Conservation (phyloP, 1,140 invertebrate species). For the Musca vetustissima region DNA sequence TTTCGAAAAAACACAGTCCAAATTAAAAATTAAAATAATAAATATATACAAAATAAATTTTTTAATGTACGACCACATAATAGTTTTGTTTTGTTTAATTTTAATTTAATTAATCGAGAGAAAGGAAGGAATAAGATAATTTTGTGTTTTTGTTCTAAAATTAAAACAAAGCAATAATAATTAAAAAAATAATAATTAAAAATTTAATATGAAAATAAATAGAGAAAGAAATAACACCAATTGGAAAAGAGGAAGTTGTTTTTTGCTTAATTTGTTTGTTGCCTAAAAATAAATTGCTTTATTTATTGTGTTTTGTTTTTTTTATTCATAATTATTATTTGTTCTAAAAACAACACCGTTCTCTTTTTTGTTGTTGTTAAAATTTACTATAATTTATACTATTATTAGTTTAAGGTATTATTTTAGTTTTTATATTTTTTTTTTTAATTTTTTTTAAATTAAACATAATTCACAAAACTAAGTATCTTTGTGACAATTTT, state of each 20-base stretch:
- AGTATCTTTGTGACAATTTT: constrained; percentile 5
- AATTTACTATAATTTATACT: constrained; percentile 19
- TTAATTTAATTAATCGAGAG: no score
- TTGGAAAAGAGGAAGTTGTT: neutral
- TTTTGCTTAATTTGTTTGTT: neutral
- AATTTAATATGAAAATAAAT: no score
- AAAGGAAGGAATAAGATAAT: no score
- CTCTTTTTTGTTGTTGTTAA: neutral
- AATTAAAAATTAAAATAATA: no score
- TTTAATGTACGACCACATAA: no score
- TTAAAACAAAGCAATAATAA: no score
- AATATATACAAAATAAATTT: no score
- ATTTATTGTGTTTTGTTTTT: neutral
- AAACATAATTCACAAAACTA: neutral
- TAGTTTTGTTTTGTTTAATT: no score
- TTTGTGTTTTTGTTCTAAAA: no score
- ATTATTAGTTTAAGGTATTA: neutral
- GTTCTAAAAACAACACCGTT: constrained; percentile 9
- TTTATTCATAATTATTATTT: neutral
- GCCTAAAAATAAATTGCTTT: neutral
- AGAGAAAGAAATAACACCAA: neutral
- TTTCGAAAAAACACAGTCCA: no score
- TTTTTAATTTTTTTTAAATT: neutral
- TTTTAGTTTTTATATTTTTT: no score
- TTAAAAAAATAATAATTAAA: neutral